phyloP scores from a whole-genome alignment of 2,888 invertebrate species.

The Uropetala carovei region DNA sequence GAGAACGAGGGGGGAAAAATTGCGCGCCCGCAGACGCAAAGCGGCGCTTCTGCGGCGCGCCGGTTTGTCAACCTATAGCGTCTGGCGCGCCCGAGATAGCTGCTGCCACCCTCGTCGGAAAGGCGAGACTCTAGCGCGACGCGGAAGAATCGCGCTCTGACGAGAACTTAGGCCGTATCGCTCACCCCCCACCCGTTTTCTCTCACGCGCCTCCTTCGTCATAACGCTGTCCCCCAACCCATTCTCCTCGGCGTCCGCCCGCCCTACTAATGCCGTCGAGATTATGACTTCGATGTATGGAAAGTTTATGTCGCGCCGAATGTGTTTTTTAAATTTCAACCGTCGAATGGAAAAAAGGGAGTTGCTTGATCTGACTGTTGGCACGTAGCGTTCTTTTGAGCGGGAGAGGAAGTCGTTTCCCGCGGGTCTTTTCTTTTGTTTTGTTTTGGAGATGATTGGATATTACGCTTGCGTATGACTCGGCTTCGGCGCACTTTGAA shows the following conservation, averaged over 20 bases:
- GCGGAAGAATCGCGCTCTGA: background rate
- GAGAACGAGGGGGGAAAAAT: background rate
- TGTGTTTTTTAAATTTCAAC: background rate
- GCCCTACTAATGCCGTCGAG: background rate
- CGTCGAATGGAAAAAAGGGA: too few species aligned
- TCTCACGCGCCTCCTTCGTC: background rate
- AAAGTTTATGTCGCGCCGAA: background rate
- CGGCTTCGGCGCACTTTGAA: too few species aligned
- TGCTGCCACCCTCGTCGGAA: conserved; percentile 35
- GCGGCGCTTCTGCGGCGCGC: conserved; percentile 35
- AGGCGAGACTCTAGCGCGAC: background rate
- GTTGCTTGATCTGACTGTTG: background rate
- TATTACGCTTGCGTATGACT: too few species aligned
- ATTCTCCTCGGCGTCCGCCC: background rate
- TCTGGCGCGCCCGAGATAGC: background rate
- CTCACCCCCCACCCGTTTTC: background rate
- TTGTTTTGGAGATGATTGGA: too few species aligned
- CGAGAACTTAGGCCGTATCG: background rate
- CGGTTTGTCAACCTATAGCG: background rate
- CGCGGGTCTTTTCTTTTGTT: too few species aligned
- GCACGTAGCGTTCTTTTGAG: background rate
- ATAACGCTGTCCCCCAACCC: background rate
- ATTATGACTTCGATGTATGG: conserved; percentile 28
- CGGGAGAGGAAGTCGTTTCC: too few species aligned
- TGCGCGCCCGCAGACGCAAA: background rate